Percentiles rank a stretch among this genome's conserved stretches.
Evolutionary conservation across 2,888 invertebrate species (phyloP).

Genomic region (Drosophila anomelani): DNA sequence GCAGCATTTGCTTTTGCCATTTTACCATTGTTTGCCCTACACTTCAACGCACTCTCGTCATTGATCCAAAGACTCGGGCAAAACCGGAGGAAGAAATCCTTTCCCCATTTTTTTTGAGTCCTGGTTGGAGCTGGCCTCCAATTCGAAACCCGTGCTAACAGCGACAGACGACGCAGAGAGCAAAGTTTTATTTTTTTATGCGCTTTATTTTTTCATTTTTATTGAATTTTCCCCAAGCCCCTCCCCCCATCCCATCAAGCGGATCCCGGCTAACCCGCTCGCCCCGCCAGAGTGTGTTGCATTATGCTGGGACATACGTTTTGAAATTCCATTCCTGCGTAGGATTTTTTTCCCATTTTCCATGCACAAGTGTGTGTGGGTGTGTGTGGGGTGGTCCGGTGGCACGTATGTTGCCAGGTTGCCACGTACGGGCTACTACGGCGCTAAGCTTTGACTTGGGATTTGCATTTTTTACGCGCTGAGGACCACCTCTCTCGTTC

Average conservation of each 20-base stretch:
- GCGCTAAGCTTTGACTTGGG: conserved; percentile 83
- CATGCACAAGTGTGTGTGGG: conserved; percentile 57
- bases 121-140: conserved; percentile 14
- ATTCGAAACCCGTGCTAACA: conserved; percentile 42
- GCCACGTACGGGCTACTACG: conserved; percentile 71
- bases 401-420: conserved; percentile 67
- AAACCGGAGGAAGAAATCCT: background rate
- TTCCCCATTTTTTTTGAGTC: background rate
- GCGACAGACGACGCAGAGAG: conserved; percentile 14
- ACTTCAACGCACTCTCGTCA: conserved; percentile 81
- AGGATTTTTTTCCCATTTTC: conserved; percentile 57
- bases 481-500: conserved; percentile 41
- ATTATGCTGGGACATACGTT: conserved; percentile 78
- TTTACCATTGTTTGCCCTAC: conserved; percentile 77
- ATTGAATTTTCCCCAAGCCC: conserved; percentile 34
- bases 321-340: conserved; percentile 78
- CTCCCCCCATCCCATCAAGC: background rate
- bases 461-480: conserved; percentile 81
- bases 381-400: background rate
- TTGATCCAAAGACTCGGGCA: conserved; percentile 64
- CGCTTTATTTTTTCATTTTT: conserved; percentile 55
- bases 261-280: conserved; percentile 8
- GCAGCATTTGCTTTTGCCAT: conserved; percentile 72
- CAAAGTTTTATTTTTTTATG: conserved; percentile 21
- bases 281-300: conserved; percentile 62